Evolutionary conservation across 2,888 invertebrate genomes (phyloP).

Genomic region (Cosmia pyralina): DNA sequence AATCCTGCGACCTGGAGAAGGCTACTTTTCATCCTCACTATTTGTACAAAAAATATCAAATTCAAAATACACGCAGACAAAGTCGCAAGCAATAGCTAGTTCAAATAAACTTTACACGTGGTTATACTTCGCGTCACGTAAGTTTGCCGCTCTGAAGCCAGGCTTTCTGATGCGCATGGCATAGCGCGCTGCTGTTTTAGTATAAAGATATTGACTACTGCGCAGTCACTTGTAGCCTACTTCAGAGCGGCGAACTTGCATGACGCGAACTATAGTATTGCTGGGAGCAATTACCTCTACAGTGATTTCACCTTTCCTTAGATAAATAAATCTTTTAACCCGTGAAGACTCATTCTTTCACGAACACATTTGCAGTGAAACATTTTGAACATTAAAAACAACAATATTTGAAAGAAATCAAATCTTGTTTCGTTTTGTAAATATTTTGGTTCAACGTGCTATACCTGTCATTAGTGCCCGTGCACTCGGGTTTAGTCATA

Average conservation of each 20-base stretch:
- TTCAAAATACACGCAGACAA: not conserved
- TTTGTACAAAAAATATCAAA: not conserved
- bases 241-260: no score
- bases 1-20: not conserved
- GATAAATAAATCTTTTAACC: slow-evolving; percentile 1
- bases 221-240: no score
- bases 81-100: no score
- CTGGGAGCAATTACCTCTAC: slow-evolving; percentile 3
- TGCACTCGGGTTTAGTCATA: no score
- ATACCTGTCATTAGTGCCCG: slow-evolving; percentile 27
- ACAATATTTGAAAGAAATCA: slow-evolving; percentile 49
- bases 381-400: slow-evolving; percentile 24
- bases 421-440: slow-evolving; percentile 32
- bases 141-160: no score
- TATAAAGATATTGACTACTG: no score
- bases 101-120: not conserved
- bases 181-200: no score
- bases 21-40: not conserved
- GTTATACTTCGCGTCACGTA: no score
- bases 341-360: not conserved
- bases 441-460: slow-evolving; percentile 48
- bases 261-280: not conserved
- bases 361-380: slow-evolving; percentile 1
- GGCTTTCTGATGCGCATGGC: no score
- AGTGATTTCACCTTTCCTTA: slow-evolving; percentile 2